Percentiles rank a stretch among this genome's conserved stretches.
These are phyloP conservation scores for Elysia chlorotica DNA, from an alignment of 1,140 invertebrate genomes.

Conservation along the genomic window DNA sequence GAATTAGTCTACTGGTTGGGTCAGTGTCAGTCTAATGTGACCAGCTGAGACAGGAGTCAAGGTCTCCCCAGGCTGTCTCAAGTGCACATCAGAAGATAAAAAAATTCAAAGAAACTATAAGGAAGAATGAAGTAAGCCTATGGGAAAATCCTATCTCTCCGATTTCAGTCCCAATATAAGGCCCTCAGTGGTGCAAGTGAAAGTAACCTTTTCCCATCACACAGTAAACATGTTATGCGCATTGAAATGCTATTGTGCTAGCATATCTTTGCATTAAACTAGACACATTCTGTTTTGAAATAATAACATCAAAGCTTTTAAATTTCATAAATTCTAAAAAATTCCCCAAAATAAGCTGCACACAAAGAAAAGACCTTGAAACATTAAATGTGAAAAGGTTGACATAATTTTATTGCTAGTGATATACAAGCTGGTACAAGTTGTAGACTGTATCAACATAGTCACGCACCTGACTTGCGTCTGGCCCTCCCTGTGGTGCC, in stretches of 20 bases:
- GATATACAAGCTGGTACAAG: background rate
- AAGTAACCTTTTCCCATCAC: no score
- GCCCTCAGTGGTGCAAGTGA: no score
- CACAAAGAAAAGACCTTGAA: background rate
- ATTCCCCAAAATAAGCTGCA: background rate
- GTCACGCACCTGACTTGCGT: slow-evolving; percentile 63
- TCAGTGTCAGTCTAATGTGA: background rate
- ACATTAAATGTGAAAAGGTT: no score
- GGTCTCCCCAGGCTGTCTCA: no score
- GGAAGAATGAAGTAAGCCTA: no score
- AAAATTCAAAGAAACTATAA: no score
- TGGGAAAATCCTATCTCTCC: no score
- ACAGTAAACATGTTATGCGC: background rate
- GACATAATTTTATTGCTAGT: background rate
- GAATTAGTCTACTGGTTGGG: no score
- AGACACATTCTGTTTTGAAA: background rate
- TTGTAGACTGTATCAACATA: background rate
- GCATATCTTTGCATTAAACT: no score
- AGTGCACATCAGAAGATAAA: no score
- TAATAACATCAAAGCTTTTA: background rate
- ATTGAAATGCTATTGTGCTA: no score
- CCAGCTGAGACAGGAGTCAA: background rate
- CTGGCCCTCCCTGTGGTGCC: slow-evolving; percentile 33
- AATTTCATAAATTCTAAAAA: background rate
- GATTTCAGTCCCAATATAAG: no score